Conservation (phyloP, 2,113 vertebrate species). For the Syngnathus scovelli region DNA sequence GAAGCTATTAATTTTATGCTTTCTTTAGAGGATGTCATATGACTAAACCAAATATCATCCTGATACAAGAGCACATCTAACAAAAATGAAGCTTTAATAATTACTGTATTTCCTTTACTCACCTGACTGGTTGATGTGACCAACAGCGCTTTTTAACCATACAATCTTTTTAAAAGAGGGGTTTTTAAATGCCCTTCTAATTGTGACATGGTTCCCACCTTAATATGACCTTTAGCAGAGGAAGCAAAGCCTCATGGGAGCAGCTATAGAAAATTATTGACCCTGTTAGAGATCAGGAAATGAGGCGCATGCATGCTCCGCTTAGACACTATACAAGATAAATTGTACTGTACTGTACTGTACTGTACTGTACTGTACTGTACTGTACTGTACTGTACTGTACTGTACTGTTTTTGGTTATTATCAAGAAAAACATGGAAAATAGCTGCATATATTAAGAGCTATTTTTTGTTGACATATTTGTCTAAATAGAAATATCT, state of each 20-base stretch:
- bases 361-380: too few relatives aligned
- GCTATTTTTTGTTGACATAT: too few relatives aligned
- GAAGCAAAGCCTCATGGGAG: conserved; percentile 59
- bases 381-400: too few relatives aligned
- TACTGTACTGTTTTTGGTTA: too few relatives aligned
- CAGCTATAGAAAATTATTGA: conserved; percentile 57
- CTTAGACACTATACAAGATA: conserved; percentile 15
- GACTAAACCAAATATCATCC: conserved; percentile 82
- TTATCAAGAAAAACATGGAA: too few relatives aligned
- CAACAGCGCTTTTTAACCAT: conserved; percentile 68
- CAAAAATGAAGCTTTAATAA: conserved; percentile 80
- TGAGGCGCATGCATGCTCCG: conserved; percentile 40
- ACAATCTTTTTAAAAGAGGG: conserved; percentile 58
- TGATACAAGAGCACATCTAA: conserved; percentile 74
- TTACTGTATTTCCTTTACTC: conserved; percentile 77
- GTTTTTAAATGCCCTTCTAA: conserved; percentile 72
- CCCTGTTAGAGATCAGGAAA: conserved; percentile 59
- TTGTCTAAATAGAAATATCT: too few relatives aligned
- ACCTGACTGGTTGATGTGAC: conserved; percentile 58
- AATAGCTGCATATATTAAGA: too few relatives aligned
- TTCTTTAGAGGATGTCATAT: conserved; percentile 82
- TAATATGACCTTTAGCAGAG: conserved; percentile 67
- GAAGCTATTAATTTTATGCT: conserved; percentile 98
- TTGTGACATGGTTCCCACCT: conserved; percentile 69
- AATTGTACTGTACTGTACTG: too few relatives aligned